Conservation (phyloP, 2,113 vertebrate genomes). For the Salvelinus alpinus region DNA sequence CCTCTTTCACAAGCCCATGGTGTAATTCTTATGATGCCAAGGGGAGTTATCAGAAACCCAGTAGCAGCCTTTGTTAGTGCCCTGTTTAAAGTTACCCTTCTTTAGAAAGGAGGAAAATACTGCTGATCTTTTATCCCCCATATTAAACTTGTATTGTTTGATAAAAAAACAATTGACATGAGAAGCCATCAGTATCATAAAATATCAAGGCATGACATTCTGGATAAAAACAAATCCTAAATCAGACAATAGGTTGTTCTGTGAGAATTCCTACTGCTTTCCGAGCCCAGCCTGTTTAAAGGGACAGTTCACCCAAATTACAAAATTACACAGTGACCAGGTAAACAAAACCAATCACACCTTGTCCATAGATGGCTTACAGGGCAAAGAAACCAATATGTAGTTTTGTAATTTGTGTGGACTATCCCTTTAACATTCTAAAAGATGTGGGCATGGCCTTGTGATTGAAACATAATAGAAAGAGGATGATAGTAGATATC, state of each 20-base stretch:
- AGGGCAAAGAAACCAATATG: no score
- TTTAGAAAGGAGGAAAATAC: slow-evolving; percentile 34
- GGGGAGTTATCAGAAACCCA: slow-evolving; percentile 45
- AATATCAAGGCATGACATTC: slow-evolving; percentile 14
- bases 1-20: neutral
- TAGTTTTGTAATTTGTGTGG: no score
- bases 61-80: slow-evolving; percentile 33
- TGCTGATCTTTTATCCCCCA: slow-evolving; percentile 20
- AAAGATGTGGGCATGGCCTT: no score
- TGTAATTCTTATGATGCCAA: slow-evolving; percentile 13
- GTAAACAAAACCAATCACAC: neutral
- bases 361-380: no score
- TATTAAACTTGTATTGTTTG: slow-evolving; percentile 22
- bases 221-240: slow-evolving; percentile 5
- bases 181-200: slow-evolving; percentile 4
- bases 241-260: slow-evolving; percentile 5
- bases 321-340: neutral
- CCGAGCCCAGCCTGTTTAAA: slow-evolving; percentile 2
- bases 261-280: neutral
- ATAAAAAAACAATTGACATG: slow-evolving; percentile 15
- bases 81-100: slow-evolving; percentile 29
- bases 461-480: no score
- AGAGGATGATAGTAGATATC: no score
- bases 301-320: neutral
- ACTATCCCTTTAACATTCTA: no score